Evolutionary conservation across 2,888 invertebrate genomes (phyloP).

Genomic region (Ornithoptera priamus): DNA sequence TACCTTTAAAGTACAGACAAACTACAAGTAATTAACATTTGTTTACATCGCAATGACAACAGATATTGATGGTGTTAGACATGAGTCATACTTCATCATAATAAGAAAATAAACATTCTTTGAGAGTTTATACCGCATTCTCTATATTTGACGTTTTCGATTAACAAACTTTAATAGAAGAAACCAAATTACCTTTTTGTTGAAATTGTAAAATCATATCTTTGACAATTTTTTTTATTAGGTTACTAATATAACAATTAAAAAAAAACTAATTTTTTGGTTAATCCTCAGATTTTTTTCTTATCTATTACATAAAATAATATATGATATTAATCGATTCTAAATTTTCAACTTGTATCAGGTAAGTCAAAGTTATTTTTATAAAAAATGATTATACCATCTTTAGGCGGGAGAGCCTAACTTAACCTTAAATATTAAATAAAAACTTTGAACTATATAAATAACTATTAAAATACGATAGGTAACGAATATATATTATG

Average conservation of each 20-base stretch:
- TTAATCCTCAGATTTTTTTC: not conserved
- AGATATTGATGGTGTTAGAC: not conserved
- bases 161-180: not conserved
- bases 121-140: not conserved
- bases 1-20: not conserved
- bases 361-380: constrained; percentile 3
- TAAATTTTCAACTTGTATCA: not conserved
- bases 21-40: not conserved
- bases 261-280: not conserved
- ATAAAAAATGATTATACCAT: constrained; percentile 1
- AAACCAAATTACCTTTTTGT: not conserved
- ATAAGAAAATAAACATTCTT: not conserved
- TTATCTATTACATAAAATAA: too few species aligned
- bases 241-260: too few species aligned
- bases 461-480: not conserved
- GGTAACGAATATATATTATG: not conserved
- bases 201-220: not conserved
- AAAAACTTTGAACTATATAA: not conserved
- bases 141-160: not conserved
- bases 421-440: constrained; percentile 47
- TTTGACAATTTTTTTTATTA: too few species aligned
- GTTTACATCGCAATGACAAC: not conserved
- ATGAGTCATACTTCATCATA: not conserved
- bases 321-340: not conserved
- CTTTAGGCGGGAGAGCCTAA: constrained; percentile 49